phyloP scores from a whole-genome alignment of 2,797 vertebrate species.

The Florisuga fusca region DNA sequence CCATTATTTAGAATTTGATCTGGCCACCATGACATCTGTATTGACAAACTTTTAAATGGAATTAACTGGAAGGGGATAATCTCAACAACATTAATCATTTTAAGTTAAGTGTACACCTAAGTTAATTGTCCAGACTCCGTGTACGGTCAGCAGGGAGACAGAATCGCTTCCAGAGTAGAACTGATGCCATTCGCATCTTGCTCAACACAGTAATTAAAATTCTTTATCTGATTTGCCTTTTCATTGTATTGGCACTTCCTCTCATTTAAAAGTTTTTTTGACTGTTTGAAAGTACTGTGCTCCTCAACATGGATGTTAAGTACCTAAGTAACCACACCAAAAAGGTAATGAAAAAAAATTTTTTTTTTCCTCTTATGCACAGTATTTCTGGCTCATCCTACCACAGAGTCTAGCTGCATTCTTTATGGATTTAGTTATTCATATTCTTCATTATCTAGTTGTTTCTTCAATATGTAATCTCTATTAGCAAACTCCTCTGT shows the following conservation, averaged over 20 bases:
- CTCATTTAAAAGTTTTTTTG: not conserved
- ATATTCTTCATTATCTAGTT: not conserved
- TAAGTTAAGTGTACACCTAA: not conserved
- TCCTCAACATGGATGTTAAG: not conserved
- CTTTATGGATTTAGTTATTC: not conserved
- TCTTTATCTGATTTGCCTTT: not conserved
- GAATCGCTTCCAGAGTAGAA: accelerated
- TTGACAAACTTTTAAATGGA: not conserved
- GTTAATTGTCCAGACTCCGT: not conserved
- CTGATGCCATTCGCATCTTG: not conserved
- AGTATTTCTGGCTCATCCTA: not conserved
- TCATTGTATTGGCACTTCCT: not conserved
- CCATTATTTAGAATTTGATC: not conserved
- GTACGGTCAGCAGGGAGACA: not conserved
- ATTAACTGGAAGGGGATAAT: not conserved
- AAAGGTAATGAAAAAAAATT: not conserved
- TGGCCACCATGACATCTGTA: not conserved
- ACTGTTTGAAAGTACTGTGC: not conserved
- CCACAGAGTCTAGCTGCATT: not conserved
- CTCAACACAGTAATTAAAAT: not conserved
- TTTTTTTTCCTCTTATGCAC: not conserved
- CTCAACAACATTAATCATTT: not conserved
- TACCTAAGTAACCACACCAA: not conserved
- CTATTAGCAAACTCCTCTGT: not conserved
- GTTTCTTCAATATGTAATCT: not conserved